Evolutionary conservation across 1,140 invertebrate species (phyloP).

Genomic region (Zaprionus davidi): DNA sequence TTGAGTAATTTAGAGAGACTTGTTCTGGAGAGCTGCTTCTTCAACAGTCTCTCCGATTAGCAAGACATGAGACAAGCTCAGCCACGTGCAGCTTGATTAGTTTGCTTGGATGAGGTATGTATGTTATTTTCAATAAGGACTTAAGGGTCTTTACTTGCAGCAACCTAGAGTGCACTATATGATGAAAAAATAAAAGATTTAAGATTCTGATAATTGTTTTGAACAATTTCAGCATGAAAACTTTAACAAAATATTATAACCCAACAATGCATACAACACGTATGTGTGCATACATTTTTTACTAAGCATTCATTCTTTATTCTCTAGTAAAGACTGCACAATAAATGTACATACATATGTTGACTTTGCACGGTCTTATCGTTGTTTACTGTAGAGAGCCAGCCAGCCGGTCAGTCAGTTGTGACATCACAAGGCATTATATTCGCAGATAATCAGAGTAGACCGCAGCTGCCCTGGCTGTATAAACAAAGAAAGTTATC

Average conservation of each 20-base stretch:
- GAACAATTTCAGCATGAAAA: neutral
- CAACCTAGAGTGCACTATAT: too few species aligned
- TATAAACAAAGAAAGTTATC: conserved; percentile 1
- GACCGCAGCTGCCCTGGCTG: neutral
- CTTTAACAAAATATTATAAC: neutral
- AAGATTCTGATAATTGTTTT: too few species aligned
- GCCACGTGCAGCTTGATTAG: too few species aligned
- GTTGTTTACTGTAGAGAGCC: neutral
- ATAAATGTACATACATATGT: neutral
- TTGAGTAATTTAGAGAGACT: too few species aligned
- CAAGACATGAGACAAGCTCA: too few species aligned
- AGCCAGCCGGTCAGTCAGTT: neutral
- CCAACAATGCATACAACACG: too few species aligned
- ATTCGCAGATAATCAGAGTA: neutral
- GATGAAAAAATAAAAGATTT: too few species aligned
- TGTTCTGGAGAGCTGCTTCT: too few species aligned
- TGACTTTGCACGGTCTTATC: conserved; percentile 1
- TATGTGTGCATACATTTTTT: neutral
- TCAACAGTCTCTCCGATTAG: too few species aligned
- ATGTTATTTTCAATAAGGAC: too few species aligned
- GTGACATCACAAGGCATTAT: neutral
- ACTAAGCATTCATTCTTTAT: neutral
- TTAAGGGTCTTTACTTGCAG: too few species aligned
- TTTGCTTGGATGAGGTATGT: too few species aligned
- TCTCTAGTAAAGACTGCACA: neutral